A percentile compares a stretch with the other conserved stretches of the same genome.
These are phyloP conservation scores for Oedothorax gibbosus DNA, from an alignment of 1,140 invertebrate species.

Conservation along the genomic window DNA sequence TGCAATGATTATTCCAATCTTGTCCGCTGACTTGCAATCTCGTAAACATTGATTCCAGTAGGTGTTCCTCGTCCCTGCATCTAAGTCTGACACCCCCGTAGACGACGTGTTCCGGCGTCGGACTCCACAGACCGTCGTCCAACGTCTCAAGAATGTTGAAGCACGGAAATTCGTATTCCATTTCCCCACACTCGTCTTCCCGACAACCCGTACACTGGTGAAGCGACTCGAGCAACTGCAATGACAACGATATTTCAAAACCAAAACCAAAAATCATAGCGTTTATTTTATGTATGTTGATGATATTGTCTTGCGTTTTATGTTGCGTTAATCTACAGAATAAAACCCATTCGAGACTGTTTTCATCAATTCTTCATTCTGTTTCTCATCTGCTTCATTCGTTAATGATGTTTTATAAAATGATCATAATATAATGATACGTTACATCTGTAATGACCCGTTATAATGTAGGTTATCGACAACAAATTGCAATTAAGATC, in stretches of 20 bases:
- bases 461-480: no score
- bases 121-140: constrained; percentile 80
- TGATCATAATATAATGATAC: no score
- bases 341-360: no score
- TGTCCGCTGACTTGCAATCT: constrained; percentile 74
- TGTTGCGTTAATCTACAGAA: no score
- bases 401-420: no score
- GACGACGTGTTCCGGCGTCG: constrained; percentile 73
- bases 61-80: constrained; percentile 69
- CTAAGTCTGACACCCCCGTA: constrained; percentile 79
- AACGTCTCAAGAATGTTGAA: constrained; percentile 81
- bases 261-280: no score
- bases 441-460: no score
- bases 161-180: constrained; percentile 86
- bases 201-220: constrained; percentile 82
- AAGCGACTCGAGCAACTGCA: constrained; percentile 75
- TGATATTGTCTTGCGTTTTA: no score
- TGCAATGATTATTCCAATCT: constrained; percentile 27
- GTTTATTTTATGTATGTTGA: no score
- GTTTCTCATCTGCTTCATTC: no score
- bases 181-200: constrained; percentile 73
- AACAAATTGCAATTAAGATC: no score
- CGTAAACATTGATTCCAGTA: constrained; percentile 78
- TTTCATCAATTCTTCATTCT: no score
- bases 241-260: not conserved